phyloP scores from a whole-genome alignment of 2,797 vertebrate species.

The Helostoma temminkii region DNA sequence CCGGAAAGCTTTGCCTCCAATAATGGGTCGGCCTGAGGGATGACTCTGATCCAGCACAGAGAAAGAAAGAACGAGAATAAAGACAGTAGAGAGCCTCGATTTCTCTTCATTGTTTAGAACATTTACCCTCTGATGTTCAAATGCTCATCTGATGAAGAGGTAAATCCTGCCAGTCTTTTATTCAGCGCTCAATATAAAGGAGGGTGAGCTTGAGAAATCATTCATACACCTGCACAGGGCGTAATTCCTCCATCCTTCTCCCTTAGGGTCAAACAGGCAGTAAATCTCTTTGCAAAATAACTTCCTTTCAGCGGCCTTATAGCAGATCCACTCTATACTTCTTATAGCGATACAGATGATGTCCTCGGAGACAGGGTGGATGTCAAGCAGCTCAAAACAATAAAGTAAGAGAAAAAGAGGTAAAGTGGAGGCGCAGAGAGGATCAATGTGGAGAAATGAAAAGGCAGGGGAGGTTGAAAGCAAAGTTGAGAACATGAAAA shows the following conservation, averaged over 20 bases:
- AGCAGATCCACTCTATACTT: slow-evolving; percentile 31
- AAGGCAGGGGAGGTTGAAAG: slow-evolving; percentile 33
- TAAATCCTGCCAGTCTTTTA: slow-evolving; percentile 60
- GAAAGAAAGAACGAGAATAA: slow-evolving; percentile 54
- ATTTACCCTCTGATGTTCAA: slow-evolving; percentile 56
- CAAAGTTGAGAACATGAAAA: slow-evolving; percentile 38
- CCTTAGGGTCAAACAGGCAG: slow-evolving; percentile 60
- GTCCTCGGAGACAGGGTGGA: slow-evolving; percentile 9
- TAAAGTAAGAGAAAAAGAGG: slow-evolving; percentile 25
- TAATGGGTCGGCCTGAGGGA: slow-evolving; percentile 72
- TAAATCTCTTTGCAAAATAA: slow-evolving; percentile 63
- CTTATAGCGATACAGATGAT: slow-evolving; percentile 23
- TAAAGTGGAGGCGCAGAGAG: slow-evolving; percentile 18
- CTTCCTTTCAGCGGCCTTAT: slow-evolving; percentile 49
- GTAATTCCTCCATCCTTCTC: slow-evolving; percentile 51
- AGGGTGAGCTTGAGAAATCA: slow-evolving; percentile 50
- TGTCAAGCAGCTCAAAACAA: slow-evolving; percentile 28
- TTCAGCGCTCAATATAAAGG: slow-evolving; percentile 44
- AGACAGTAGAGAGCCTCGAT: slow-evolving; percentile 44
- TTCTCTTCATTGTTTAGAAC: slow-evolving; percentile 64
- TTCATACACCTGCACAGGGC: slow-evolving; percentile 58
- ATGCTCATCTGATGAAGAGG: slow-evolving; percentile 61
- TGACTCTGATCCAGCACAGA: slow-evolving; percentile 59
- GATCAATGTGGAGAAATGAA: slow-evolving; percentile 38
- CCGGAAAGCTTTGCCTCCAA: slow-evolving; percentile 66